Percentiles rank a stretch among this genome's conserved stretches.
Conservation (phyloP, 2,113 vertebrate genomes). For the Chitala chitala region DNA sequence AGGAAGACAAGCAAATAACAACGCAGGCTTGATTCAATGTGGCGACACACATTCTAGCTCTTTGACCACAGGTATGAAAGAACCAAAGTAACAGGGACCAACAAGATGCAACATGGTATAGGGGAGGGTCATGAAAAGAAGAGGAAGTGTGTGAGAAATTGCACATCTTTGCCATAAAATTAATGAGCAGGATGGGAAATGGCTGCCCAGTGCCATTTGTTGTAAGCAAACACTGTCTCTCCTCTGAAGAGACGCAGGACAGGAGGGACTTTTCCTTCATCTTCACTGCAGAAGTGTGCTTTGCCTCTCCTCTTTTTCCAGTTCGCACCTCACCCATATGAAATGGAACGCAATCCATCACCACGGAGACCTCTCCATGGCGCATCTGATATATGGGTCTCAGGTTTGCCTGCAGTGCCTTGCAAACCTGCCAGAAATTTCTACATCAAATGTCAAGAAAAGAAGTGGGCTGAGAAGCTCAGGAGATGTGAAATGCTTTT, state of each 20-base stretch:
- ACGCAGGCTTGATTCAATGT: too few species aligned
- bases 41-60: too few species aligned
- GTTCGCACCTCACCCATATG: neutral
- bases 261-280: slow-evolving; percentile 22
- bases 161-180: neutral
- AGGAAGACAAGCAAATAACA: too few species aligned
- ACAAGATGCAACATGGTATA: too few species aligned
- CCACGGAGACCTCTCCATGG: neutral
- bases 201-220: slow-evolving; percentile 1
- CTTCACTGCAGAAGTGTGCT: neutral
- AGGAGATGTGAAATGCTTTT: neutral
- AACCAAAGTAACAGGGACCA: too few species aligned
- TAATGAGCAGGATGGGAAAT: neutral
- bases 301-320: slow-evolving; percentile 1
- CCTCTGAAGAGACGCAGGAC: too few species aligned
- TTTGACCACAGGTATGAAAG: too few species aligned
- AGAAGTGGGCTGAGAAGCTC: neutral
- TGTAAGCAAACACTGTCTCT: slow-evolving; percentile 12
- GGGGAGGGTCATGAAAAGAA: too few species aligned
- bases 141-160: neutral
- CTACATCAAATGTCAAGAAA: slow-evolving; percentile 27
- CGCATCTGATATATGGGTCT: slow-evolving; percentile 24
- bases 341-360: slow-evolving; percentile 23
- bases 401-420: neutral
- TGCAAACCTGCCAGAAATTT: slow-evolving; percentile 18